These are phyloP conservation scores for Meles meles DNA, from an alignment of 2,113 vertebrate species.

Conservation along the genomic window DNA sequence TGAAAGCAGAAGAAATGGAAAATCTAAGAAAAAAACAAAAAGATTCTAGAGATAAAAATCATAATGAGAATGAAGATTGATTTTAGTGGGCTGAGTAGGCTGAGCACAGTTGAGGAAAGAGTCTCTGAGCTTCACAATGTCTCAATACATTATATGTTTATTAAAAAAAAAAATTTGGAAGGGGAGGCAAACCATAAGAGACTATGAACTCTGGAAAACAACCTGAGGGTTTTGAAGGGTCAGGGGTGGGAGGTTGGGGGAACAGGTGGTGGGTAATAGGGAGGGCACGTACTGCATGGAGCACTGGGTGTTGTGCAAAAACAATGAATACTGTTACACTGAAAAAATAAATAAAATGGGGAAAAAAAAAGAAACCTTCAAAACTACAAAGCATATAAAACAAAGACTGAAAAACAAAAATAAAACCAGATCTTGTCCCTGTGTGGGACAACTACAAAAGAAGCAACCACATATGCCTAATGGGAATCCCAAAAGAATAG, in stretches of 20 bases:
- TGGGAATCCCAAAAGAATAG: background rate
- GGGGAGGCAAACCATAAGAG: too few relatives aligned
- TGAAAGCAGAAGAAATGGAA: background rate
- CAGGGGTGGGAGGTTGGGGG: too few relatives aligned
- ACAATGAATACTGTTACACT: too few relatives aligned
- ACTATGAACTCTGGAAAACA: too few relatives aligned
- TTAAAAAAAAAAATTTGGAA: too few relatives aligned
- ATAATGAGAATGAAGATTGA: background rate
- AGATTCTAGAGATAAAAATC: background rate
- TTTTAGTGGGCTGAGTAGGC: background rate
- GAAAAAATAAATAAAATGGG: too few relatives aligned
- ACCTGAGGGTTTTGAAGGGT: too few relatives aligned
- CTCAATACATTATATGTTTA: too few relatives aligned
- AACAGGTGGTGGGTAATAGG: too few relatives aligned
- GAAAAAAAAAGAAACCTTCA: background rate
- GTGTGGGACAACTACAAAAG: background rate
- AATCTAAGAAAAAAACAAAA: background rate
- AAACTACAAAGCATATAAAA: background rate
- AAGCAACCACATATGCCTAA: background rate
- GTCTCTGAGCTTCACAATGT: background rate
- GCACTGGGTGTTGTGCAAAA: too few relatives aligned
- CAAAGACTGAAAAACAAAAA: background rate
- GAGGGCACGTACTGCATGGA: too few relatives aligned
- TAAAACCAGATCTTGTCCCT: background rate
- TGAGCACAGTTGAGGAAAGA: background rate